Evolutionary conservation across 2,797 vertebrate species (phyloP).

Genomic region (Linurgus olivaceus): DNA sequence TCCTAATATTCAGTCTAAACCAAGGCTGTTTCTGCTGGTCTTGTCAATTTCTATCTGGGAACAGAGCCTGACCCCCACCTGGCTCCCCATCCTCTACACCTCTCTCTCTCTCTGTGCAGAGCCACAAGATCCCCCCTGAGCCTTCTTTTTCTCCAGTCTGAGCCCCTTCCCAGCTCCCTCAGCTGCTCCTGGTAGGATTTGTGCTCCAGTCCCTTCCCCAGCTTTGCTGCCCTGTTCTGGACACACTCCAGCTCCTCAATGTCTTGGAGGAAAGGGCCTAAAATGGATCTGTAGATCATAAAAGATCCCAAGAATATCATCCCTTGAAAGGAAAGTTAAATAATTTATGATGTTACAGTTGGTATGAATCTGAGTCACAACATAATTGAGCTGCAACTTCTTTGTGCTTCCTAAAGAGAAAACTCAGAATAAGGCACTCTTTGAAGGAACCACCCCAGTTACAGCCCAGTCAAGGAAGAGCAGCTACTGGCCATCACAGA

Average conservation of each 20-base stretch:
- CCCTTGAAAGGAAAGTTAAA: background rate
- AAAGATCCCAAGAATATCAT: background rate
- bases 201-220: background rate
- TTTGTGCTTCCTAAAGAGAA: background rate
- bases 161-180: background rate
- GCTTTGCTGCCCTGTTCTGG: background rate
- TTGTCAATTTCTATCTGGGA: background rate
- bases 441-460: background rate
- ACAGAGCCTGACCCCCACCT: background rate
- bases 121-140: background rate
- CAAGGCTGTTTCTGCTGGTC: background rate
- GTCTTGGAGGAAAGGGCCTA: background rate
- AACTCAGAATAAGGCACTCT: background rate
- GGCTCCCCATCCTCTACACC: background rate
- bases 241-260: background rate
- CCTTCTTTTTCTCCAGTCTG: background rate
- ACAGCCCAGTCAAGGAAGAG: background rate
- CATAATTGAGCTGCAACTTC: background rate
- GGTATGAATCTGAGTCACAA: background rate
- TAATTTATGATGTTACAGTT: background rate
- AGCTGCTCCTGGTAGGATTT: background rate
- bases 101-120: background rate
- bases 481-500: background rate
- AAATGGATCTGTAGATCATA: background rate
- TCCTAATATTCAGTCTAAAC: background rate